These are phyloP conservation scores for Tuta absoluta DNA, from an alignment of 2,888 invertebrate genomes.

Conservation along the genomic window DNA sequence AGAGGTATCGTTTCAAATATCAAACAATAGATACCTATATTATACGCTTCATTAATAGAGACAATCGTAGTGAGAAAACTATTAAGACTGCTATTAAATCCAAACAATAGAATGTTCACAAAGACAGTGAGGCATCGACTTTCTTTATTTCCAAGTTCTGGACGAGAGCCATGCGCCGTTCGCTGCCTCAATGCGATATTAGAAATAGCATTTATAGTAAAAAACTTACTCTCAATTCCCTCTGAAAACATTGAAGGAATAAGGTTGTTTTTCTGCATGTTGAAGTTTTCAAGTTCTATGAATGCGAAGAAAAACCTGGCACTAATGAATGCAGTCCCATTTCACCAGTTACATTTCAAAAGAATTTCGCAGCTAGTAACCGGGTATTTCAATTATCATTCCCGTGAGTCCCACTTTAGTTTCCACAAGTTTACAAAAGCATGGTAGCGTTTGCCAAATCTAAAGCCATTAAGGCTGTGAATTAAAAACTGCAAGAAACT, in stretches of 20 bases:
- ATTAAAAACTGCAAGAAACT: conserved; percentile 21
- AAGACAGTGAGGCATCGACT: conserved; percentile 17
- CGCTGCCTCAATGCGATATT: conserved; percentile 8
- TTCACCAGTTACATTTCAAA: conserved; percentile 8
- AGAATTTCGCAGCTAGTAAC: conserved; percentile 4
- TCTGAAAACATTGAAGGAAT: conserved; percentile 6
- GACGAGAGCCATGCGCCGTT: conserved; percentile 22
- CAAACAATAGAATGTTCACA: conserved; percentile 22
- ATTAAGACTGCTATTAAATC: conserved; percentile 21
- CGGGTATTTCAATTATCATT: conserved; percentile 23
- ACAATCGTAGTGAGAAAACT: conserved; percentile 7
- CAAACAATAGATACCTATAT: not conserved
- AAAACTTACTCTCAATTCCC: conserved; percentile 1
- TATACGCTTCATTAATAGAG: not conserved
- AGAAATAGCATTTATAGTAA: conserved; percentile 9
- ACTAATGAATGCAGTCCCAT: conserved; percentile 10
- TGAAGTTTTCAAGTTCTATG: conserved; percentile 7
- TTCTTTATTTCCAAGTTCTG: conserved; percentile 18
- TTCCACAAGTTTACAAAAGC: not conserved
- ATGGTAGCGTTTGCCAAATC: conserved; percentile 5
- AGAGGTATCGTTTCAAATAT: not conserved
- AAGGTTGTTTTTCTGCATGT: not conserved
- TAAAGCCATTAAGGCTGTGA: conserved; percentile 11
- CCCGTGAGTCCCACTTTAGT: conserved; percentile 15
- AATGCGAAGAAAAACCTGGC: not conserved